phyloP scores from a whole-genome alignment of 2,113 vertebrate genomes.

The Pipra filicauda region DNA sequence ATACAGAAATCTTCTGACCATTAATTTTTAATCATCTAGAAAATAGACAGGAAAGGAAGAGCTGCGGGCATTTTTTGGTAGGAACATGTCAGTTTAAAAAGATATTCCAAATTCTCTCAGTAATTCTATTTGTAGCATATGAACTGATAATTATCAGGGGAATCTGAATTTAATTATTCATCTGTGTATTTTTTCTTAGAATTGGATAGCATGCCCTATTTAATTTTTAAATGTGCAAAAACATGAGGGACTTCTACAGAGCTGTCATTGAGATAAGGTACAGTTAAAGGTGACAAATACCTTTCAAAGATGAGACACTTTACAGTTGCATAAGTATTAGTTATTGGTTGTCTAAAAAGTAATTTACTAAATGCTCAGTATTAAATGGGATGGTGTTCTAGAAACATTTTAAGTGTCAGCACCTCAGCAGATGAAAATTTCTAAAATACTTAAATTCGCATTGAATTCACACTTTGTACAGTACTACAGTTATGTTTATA shows the following conservation, averaged over 20 bases:
- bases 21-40: not conserved
- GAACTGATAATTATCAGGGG: not conserved
- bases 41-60: not conserved
- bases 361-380: not conserved
- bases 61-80: not conserved
- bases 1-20: not conserved
- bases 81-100: not conserved
- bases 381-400: not conserved
- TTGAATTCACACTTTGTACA: not conserved
- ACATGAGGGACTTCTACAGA: not conserved
- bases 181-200: slow-evolving; percentile 24
- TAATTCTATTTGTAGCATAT: not conserved
- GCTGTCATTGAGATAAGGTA: not conserved
- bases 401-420: not conserved
- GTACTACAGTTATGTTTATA: not conserved
- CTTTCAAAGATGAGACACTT: not conserved
- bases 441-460: not conserved
- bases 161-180: slow-evolving; percentile 38
- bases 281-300: not conserved
- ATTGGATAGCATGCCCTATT: not conserved
- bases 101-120: not conserved
- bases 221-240: slow-evolving; percentile 21
- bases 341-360: not conserved
- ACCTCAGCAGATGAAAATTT: not conserved
- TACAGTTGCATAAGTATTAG: not conserved